Percentiles rank a stretch among this genome's conserved stretches.
phyloP scores from a whole-genome alignment of 2,888 invertebrate genomes.

The Saturnia pavonia region DNA sequence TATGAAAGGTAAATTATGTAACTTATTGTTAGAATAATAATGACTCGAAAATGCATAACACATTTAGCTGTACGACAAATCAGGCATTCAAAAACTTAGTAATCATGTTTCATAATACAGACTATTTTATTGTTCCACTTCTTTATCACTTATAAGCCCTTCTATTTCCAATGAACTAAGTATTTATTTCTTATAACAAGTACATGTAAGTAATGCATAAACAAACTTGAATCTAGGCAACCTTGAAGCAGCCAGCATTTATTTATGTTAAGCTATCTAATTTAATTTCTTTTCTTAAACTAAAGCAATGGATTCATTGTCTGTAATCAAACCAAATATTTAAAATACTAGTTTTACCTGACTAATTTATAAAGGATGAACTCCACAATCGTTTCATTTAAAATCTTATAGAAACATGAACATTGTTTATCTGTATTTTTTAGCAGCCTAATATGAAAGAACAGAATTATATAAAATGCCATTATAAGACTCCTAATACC shows the following conservation, averaged over 20 bases:
- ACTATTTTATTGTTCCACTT: no score
- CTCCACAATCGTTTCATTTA: no score
- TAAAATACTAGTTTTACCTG: background rate
- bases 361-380: background rate
- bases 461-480: no score
- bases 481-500: no score
- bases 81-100: background rate
- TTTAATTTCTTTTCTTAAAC: background rate
- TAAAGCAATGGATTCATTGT: background rate
- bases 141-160: background rate
- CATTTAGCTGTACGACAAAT: background rate
- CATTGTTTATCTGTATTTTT: no score
- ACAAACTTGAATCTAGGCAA: background rate
- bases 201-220: background rate
- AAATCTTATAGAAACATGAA: no score
- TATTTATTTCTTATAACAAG: background rate
- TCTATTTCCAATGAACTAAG: background rate
- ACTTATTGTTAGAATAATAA: background rate
- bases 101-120: no score
- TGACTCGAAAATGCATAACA: background rate
- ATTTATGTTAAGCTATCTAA: background rate
- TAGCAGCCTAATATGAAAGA: no score
- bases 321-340: background rate
- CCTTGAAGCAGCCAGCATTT: background rate
- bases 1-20: background rate